Base-by-base conservation (phyloP, 2,113 vertebrate genomes). In the Gymnobelideus leadbeateri region DNA sequence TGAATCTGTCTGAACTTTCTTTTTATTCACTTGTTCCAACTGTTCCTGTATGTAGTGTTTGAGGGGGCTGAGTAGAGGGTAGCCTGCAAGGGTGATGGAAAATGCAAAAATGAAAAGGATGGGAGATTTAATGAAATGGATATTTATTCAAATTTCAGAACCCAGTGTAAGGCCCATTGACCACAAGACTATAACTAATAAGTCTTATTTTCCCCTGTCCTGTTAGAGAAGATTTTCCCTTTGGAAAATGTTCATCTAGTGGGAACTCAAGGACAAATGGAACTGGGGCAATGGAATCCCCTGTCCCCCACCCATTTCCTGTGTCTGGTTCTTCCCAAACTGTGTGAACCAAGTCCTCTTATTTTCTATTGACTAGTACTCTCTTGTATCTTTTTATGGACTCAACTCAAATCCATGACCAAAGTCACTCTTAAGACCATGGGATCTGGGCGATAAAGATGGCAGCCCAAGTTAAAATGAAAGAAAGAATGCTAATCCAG, bases 161-260 rank as follows among this genome's bases (percentile, higher is more conserved):
- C 12, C 31, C 61, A 43, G 68, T 43, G 43, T 8, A 43, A 84
- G n/a, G 68, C n/a, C n/a, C 68, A 43, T 84, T 84, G 68, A 84
- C 19, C 68, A 84, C 37, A 84, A 84, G 37, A 43, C n/a, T 84
- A 84, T 21, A 84, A 84, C 6, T 84, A 84, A 43, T 23, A 84
- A 84, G 68, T 43, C 68, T 43, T 84, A 23, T 84, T 84, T 43
- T 21, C n/a, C n/a, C 37, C 1, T 43, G 37, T 19, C 37, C 16
- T 21, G 19, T 84, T 43, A 68, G 11, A 68, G n/a, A 84, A 84
- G 37, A 84, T 84, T 84, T 43, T 84, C 68, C 68, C n/a, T 84
- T 84, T 84, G 68, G 68, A 84, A 84, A 84, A 84, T 84, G n/a
- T 84, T 43, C 37, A 84, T 84, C 68, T 84, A 84, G n/a, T 84